Evolutionary conservation across 2,888 invertebrate genomes (phyloP).

Genomic region (Pterostichus niger): DNA sequence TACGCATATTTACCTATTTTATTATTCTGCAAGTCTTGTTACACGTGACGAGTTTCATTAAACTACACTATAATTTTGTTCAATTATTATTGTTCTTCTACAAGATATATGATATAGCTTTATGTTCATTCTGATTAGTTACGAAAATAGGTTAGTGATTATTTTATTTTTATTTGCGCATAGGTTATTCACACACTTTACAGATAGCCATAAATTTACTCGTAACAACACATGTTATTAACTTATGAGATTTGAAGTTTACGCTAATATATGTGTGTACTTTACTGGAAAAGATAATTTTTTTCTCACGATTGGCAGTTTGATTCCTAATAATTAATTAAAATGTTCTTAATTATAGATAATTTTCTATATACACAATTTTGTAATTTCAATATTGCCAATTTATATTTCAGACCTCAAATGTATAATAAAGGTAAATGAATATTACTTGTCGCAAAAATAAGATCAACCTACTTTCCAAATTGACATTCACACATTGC

Average conservation of each 20-base stretch:
- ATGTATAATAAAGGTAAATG: background rate
- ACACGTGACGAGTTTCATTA: background rate
- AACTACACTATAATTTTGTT: background rate
- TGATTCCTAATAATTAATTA: slow-evolving; percentile 10
- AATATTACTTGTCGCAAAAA: background rate
- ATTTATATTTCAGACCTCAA: background rate
- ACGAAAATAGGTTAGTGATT: slow-evolving; percentile 20
- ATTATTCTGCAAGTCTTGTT: too few species aligned
- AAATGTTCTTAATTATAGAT: background rate
- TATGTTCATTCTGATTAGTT: background rate
- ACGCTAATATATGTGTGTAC: background rate
- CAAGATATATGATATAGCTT: too few species aligned
- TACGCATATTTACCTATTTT: too few species aligned
- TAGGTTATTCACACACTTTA: background rate
- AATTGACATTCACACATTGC: slow-evolving; percentile 1
- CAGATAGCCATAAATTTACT: background rate
- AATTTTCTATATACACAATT: background rate
- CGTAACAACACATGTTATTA: background rate
- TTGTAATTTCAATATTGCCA: background rate
- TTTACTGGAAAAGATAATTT: background rate
- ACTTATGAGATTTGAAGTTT: background rate
- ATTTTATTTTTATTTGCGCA: background rate
- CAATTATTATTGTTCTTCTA: background rate
- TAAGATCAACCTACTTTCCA: slow-evolving; percentile 15
- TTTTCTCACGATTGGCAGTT: slow-evolving; percentile 15